Percentiles rank a stretch among this genome's conserved stretches.
Conservation (phyloP, 30 jellyfish, hydroid and myxozoan species). For the Calvadosia cruxmelitensis region DNA sequence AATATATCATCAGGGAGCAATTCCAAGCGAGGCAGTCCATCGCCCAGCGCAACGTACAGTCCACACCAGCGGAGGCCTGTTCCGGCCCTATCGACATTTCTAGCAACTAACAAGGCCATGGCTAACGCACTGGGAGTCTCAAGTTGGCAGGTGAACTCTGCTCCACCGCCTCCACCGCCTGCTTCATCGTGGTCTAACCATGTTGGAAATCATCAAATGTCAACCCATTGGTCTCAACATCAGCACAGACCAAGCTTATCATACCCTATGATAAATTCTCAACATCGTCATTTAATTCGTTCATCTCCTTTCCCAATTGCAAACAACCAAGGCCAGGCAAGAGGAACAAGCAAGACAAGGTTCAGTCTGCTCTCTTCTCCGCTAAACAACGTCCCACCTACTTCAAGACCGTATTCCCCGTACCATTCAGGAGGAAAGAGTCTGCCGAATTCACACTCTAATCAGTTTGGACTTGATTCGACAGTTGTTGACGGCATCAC, state of each 20-base stretch:
- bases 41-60: slow-evolving; percentile 36
- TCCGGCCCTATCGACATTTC: slow-evolving; percentile 86
- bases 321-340: slow-evolving; percentile 48
- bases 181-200: slow-evolving; percentile 91
- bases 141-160: slow-evolving; percentile 51
- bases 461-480: slow-evolving; percentile 68
- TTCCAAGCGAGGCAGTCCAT: slow-evolving; percentile 20
- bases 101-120: slow-evolving; percentile 91
- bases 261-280: slow-evolving; percentile 41
- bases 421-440: slow-evolving; percentile 18
- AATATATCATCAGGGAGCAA: slow-evolving; percentile 30
- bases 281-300: slow-evolving; percentile 34
- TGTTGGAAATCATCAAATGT: slow-evolving; percentile 35
- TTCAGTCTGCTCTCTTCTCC: slow-evolving; percentile 29
- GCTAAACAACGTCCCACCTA: slow-evolving; percentile 15
- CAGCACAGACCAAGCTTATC: slow-evolving; percentile 60
- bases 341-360: slow-evolving; percentile 12
- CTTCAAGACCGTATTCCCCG: slow-evolving; percentile 16
- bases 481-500: slow-evolving; percentile 86
- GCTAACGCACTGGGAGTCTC: slow-evolving; percentile 97
- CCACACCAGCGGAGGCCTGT: slow-evolving; percentile 46
- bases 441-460: slow-evolving; percentile 24
- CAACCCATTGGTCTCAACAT: slow-evolving; percentile 79
- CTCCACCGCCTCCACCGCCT: slow-evolving; percentile 41
- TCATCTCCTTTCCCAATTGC: slow-evolving; percentile 47